A percentile compares a stretch with the other conserved stretches of the same genome.
These are phyloP conservation scores for Lasioglossum morio DNA, from an alignment of 2,888 invertebrate genomes.

Conservation along the genomic window DNA sequence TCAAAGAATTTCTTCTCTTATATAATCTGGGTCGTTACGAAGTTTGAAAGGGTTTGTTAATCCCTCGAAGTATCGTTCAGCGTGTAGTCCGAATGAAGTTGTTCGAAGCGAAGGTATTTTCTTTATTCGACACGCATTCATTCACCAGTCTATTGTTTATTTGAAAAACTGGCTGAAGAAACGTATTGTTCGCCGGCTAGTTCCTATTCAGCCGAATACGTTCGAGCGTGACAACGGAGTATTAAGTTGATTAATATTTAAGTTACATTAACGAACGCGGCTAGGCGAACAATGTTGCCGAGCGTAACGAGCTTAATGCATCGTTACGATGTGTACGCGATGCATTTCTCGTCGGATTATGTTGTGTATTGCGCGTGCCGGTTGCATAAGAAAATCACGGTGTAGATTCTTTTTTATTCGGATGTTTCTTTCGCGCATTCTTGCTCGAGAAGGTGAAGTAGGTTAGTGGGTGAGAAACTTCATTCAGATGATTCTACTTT, in stretches of 20 bases:
- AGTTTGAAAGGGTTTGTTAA: not conserved
- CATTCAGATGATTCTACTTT: not conserved
- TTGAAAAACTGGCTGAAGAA: not conserved
- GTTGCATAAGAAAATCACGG: constrained; percentile 10
- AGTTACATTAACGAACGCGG: not conserved
- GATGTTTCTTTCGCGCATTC: not conserved
- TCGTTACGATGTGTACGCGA: not conserved
- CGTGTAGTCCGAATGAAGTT: not conserved
- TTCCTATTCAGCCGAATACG: not conserved
- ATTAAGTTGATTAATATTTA: constrained; percentile 13
- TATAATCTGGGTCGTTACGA: not conserved
- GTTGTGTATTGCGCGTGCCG: not conserved
- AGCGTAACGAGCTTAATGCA: constrained; percentile 15
- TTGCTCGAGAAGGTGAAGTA: not conserved
- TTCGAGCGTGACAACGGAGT: not conserved
- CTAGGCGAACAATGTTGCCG: constrained; percentile 3
- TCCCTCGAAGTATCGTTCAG: not conserved
- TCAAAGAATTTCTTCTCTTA: constrained; percentile 1
- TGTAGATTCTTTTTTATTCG: not conserved
- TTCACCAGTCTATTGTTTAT: not conserved
- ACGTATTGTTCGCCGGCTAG: not conserved
- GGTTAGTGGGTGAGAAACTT: not conserved
- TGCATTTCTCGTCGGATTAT: constrained; percentile 5
- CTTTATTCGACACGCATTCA: not conserved
- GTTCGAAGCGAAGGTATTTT: not conserved